These are phyloP conservation scores for Venturia canescens DNA, from an alignment of 1,140 invertebrate genomes.

Conservation along the genomic window DNA sequence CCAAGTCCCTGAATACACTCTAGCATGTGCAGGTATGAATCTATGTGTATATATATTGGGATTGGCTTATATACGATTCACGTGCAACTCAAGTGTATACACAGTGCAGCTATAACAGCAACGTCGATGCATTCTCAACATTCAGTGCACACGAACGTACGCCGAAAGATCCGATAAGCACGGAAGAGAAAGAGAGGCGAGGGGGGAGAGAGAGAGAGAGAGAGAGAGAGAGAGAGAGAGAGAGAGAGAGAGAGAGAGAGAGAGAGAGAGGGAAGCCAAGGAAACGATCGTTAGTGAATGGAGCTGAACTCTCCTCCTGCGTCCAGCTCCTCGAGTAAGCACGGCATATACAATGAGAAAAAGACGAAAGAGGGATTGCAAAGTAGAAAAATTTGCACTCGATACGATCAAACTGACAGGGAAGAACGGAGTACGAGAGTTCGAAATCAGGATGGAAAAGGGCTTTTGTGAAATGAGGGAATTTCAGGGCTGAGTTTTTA, in stretches of 20 bases:
- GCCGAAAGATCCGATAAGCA: conserved; percentile 52
- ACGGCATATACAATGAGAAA: neutral
- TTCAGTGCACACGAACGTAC: conserved; percentile 64
- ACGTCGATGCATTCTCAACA: conserved; percentile 50
- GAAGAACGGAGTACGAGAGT: neutral
- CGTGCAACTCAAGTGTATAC: conserved; percentile 2
- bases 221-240: conserved; percentile 18
- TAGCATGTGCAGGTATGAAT: neutral
- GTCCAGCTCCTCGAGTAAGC: neutral
- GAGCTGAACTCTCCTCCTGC: conserved; percentile 44
- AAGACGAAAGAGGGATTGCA: neutral
- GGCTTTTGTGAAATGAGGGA: neutral
- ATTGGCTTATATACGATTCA: conserved; percentile 30
- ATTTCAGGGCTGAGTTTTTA: too few relatives aligned
- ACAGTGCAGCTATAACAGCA: neutral
- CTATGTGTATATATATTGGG: conserved; percentile 2
- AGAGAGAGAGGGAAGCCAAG: conserved; percentile 20
- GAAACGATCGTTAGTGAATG: conserved; percentile 70
- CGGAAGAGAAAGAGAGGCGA: neutral
- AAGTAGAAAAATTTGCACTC: conserved; percentile 30
- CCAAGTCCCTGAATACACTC: conserved; percentile 52
- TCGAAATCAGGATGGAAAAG: neutral
- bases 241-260: conserved; percentile 44
- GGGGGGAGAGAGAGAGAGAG: conserved; percentile 48
- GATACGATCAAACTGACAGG: conserved; percentile 16